Conservation (phyloP, 2,797 vertebrate genomes). For the Antennarius maculatus region DNA sequence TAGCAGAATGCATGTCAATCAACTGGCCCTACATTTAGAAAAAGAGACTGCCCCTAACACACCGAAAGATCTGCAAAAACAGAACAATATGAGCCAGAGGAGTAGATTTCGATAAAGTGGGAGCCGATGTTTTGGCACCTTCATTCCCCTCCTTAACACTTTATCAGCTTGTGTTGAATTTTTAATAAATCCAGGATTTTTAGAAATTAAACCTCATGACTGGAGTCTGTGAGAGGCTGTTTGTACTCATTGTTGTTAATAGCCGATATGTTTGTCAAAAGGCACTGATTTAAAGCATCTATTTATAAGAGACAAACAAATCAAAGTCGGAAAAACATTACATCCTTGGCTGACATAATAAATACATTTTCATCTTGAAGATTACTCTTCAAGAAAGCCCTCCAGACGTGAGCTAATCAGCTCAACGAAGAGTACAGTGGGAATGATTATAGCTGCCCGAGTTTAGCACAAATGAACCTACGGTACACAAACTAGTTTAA, state of each 20-base stretch:
- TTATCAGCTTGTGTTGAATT: conserved; percentile 22
- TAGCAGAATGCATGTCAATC: conserved; percentile 48
- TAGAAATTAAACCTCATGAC: conserved; percentile 9
- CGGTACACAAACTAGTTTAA: conserved; percentile 23
- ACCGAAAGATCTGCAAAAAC: conserved; percentile 18
- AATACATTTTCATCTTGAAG: background rate
- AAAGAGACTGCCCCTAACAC: conserved; percentile 3
- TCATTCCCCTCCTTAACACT: conserved; percentile 17
- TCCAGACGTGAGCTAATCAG: conserved; percentile 35
- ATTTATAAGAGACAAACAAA: too few relatives aligned
- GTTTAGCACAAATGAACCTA: conserved; percentile 12
- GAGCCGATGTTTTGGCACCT: conserved; percentile 22
- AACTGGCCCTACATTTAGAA: conserved; percentile 15
- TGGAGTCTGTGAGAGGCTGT: conserved; percentile 20
- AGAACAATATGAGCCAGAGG: conserved; percentile 5
- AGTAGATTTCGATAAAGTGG: conserved; percentile 9
- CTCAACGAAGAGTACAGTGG: conserved; percentile 18
- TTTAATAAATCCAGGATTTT: conserved; percentile 41
- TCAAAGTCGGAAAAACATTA: too few relatives aligned
- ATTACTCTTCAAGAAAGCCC: conserved; percentile 11
- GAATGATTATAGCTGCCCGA: conserved; percentile 23
- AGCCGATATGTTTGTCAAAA: conserved; percentile 16
- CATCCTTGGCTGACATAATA: too few relatives aligned
- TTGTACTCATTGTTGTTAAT: conserved; percentile 30
- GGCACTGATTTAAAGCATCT: conserved; percentile 8